These are phyloP conservation scores for Turritopsis dohrnii DNA, from an alignment of 30 jellyfish, hydroid and myxozoan genomes.

Conservation along the genomic window DNA sequence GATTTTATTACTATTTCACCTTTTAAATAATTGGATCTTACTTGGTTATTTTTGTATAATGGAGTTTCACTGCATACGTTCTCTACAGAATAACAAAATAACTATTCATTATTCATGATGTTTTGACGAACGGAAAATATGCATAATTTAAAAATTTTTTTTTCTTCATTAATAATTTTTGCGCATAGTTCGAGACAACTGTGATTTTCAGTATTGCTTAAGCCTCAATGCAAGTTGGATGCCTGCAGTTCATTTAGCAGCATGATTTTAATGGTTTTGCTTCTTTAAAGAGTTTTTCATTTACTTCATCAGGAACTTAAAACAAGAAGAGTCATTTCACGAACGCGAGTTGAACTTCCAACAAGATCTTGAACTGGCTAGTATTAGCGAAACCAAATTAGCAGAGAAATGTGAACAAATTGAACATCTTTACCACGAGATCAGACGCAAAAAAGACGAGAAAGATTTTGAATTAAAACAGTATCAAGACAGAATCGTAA, in stretches of 20 bases:
- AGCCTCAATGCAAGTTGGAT: background rate
- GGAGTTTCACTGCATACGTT: background rate
- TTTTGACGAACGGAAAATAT: background rate
- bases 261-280: background rate
- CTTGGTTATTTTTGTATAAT: too few species aligned
- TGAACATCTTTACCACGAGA: slow-evolving; percentile 16
- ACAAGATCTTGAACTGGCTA: slow-evolving; percentile 21
- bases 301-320: background rate
- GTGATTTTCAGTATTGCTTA: background rate
- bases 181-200: background rate
- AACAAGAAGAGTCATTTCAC: slow-evolving; percentile 15
- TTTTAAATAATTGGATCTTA: too few species aligned
- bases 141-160: too few species aligned
- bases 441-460: slow-evolving; percentile 32
- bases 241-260: background rate
- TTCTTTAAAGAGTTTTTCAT: background rate
- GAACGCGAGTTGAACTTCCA: slow-evolving; percentile 22
- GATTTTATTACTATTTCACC: too few species aligned
- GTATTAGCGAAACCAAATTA: slow-evolving; percentile 20
- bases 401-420: slow-evolving; percentile 23
- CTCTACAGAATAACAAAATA: background rate
- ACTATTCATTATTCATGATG: background rate
- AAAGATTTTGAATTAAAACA: slow-evolving; percentile 31
- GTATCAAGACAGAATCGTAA: background rate
- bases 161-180: background rate